Evolutionary conservation across 1,140 invertebrate genomes (phyloP), one percentile per base, ranked within the genome.

Genomic region (Stenopsyche tienmushanensis): DNA sequence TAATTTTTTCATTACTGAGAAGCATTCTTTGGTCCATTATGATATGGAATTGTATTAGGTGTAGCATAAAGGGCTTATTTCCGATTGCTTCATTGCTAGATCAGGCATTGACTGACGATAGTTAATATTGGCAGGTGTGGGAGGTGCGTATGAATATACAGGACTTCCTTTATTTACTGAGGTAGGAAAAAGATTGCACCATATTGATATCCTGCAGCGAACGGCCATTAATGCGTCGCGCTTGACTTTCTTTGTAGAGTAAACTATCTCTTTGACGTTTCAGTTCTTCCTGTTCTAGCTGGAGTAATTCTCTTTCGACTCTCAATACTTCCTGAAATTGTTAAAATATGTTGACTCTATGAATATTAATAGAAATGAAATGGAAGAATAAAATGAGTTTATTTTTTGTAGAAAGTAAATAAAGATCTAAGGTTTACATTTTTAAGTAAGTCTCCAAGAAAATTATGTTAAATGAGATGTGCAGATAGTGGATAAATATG

Each of bases 231-330:
- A 80, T 82, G 5, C 82, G 80, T 0, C 83, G 77, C 3, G 82
- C 83, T 65, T 86, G 76, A 72, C 76, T 82, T 71, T 89, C 87
- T 55, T 84, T 79, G 50, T 85, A 83, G 20, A 88, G 75, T 8
- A 90, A 73, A 72, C 88, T 89, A 65, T 86, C 88, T 2, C 88
- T 80, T 72, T 90, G 87, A 1, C 88, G 79, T 70, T 89, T 86
- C n/a, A 90, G 71, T 72, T 90, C 89, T 75, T 90, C 88, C 74
- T 89, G 86, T 74, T 91, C 88, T 24, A 90, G 72, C 73, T 91
- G 88, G 1, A 90, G 72, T 0, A 91, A 78, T 76, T 91, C 89
- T 10, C 88, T 82, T 77, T 91, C 89, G 41, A 90, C 89, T 66
- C 87, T 83, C 39, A 91, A 76, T 17, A 90, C 88, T 75, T 91